These are phyloP conservation scores for Clarias platycephalus DNA, from an alignment of 2,797 vertebrate genomes.

Conservation along the genomic window DNA sequence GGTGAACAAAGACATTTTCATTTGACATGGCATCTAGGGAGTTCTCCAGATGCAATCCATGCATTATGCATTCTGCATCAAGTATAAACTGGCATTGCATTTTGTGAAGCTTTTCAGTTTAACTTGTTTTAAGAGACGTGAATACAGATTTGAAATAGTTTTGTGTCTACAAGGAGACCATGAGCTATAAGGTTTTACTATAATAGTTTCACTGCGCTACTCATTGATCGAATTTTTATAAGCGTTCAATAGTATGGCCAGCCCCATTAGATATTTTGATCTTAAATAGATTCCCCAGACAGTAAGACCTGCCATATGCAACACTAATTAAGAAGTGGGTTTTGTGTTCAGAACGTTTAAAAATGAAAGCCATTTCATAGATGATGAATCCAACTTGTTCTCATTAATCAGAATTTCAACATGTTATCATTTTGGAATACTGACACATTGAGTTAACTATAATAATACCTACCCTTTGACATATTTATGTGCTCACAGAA, in stretches of 20 bases:
- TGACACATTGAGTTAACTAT: neutral
- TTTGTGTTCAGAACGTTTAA: neutral
- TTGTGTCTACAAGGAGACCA: too few relatives aligned
- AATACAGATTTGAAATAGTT: too few relatives aligned
- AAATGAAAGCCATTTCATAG: neutral
- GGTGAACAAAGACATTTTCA: too few relatives aligned
- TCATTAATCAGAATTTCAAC: neutral
- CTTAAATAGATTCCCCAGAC: neutral
- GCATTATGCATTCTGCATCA: too few relatives aligned
- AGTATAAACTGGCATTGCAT: too few relatives aligned
- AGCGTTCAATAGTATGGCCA: neutral
- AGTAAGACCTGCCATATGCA: neutral
- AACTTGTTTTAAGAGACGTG: too few relatives aligned
- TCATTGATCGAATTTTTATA: neutral
- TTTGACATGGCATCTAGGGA: too few relatives aligned
- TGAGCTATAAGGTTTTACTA: neutral
- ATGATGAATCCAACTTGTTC: neutral
- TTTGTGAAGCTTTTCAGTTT: too few relatives aligned
- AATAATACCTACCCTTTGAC: neutral
- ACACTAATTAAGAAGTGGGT: neutral
- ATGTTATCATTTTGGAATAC: neutral
- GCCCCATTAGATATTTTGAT: neutral
- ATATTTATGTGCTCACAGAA: neutral
- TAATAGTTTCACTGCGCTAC: neutral
- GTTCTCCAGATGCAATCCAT: too few relatives aligned